A percentile compares a stretch with the other conserved stretches of the same genome.
phyloP scores from a whole-genome alignment of 1,140 invertebrate genomes.

The Venturia canescens region DNA sequence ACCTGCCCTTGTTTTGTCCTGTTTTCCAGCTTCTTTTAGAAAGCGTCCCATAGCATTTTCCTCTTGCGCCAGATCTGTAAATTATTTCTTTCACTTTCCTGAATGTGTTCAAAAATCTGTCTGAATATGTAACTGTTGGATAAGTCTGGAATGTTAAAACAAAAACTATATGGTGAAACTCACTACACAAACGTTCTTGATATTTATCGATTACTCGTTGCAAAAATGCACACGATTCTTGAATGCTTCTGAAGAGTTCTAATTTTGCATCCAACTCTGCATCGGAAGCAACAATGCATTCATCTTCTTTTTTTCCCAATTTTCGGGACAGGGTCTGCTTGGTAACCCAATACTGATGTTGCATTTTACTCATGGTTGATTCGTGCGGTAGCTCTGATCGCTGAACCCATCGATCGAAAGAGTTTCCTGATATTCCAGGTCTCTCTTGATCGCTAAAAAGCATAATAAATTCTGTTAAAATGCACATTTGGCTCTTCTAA shows the following conservation, averaged over 20 bases:
- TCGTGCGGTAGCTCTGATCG: constrained; percentile 62
- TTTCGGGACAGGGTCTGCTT: constrained; percentile 96
- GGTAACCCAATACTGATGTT: constrained; percentile 98
- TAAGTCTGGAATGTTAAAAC: no score
- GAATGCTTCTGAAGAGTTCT: constrained; percentile 96
- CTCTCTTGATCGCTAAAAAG: constrained; percentile 60
- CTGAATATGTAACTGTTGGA: no score
- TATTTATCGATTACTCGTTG: constrained; percentile 95
- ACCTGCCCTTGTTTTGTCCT: constrained; percentile 91
- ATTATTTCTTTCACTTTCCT: not conserved
- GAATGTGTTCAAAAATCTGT: no score
- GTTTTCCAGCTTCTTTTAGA: constrained; percentile 95
- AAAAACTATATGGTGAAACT: constrained; percentile 59
- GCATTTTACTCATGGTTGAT: constrained; percentile 86
- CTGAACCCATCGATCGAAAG: constrained; percentile 67
- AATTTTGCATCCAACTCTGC: constrained; percentile 98
- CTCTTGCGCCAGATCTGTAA: constrained; percentile 90
- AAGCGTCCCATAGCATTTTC: constrained; percentile 97
- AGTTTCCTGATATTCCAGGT: constrained; percentile 64
- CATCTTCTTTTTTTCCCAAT: constrained; percentile 98
- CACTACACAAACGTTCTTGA: constrained; percentile 93
- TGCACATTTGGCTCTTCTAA: no score
- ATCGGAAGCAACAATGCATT: constrained; percentile 96
- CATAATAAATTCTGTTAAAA: not conserved
- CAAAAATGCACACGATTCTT: constrained; percentile 92